Evolutionary conservation across 2,113 vertebrate species (phyloP).

Genomic region (Diadophis punctatus): DNA sequence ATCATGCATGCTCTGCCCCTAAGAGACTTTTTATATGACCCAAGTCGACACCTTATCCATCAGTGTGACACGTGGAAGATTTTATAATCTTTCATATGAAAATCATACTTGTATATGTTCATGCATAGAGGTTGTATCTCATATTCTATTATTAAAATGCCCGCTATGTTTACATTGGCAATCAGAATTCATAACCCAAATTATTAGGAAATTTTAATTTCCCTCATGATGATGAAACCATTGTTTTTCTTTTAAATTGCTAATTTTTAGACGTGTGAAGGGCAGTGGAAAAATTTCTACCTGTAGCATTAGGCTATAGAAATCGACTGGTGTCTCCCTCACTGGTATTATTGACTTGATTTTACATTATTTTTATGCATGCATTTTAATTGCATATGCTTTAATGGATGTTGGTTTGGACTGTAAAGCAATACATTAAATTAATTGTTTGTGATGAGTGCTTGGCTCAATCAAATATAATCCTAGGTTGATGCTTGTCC

Average conservation of each 20-base stretch:
- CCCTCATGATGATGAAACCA: not conserved
- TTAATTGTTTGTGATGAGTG: not conserved
- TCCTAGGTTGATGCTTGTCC: not conserved
- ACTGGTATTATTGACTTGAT: not conserved
- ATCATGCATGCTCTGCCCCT: not conserved
- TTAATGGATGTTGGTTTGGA: not conserved
- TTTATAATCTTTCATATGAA: not conserved
- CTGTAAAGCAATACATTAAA: not conserved
- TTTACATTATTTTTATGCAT: not conserved
- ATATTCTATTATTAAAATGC: not conserved
- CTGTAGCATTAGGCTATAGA: not conserved
- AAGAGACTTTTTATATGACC: not conserved
- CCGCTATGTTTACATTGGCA: not conserved
- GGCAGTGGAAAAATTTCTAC: not conserved
- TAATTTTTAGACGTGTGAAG: not conserved
- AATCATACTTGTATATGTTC: not conserved
- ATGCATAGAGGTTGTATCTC: not conserved
- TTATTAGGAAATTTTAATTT: not conserved
- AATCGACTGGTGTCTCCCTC: not conserved
- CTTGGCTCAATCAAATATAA: not conserved
- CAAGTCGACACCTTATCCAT: not conserved
- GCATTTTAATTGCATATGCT: not conserved
- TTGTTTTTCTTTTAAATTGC: not conserved
- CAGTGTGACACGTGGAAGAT: not conserved
- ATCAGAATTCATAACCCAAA: not conserved